Evolutionary conservation across 2,888 invertebrate species (phyloP).

Genomic region (Ophion ventricosus): DNA sequence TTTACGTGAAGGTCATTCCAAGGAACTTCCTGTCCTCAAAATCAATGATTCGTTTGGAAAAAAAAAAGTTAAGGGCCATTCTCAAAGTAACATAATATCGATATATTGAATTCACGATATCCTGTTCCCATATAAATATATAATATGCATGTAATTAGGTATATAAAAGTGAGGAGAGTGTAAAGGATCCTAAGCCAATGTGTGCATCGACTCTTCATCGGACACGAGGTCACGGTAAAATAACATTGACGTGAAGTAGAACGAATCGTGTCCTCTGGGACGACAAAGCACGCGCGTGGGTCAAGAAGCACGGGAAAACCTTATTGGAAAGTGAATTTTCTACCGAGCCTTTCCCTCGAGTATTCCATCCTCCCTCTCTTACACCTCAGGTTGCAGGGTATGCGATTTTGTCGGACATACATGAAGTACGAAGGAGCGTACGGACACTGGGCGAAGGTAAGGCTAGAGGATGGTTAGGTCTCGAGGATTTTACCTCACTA

Average conservation of each 20-base stretch:
- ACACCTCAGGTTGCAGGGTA: background rate
- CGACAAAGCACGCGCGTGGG: conserved; percentile 27
- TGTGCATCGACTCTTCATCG: background rate
- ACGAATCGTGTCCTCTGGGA: conserved; percentile 61
- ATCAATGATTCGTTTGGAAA: no score
- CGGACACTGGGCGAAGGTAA: conserved; percentile 4
- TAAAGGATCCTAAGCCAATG: background rate
- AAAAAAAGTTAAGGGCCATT: no score
- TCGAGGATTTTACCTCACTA: conserved; percentile 37
- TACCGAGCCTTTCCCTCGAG: conserved; percentile 8
- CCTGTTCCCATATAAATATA: no score
- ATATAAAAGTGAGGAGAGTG: no score
- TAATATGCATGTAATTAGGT: no score
- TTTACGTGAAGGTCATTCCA: no score
- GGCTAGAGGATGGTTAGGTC: conserved; percentile 25
- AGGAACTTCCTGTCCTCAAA: no score
- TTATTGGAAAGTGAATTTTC: conserved; percentile 64
- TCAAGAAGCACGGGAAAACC: conserved; percentile 43
- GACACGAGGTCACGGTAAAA: background rate
- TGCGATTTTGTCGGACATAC: conserved; percentile 43
- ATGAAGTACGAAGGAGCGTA: conserved; percentile 24
- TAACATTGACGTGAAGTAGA: conserved; percentile 55
- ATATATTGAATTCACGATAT: no score
- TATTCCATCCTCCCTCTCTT: background rate
- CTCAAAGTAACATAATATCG: no score